These are phyloP conservation scores for Theonella swinhoei DNA, from an alignment of 37 sponge, comb jelly and placozoan genomes.

Conservation along the genomic window DNA sequence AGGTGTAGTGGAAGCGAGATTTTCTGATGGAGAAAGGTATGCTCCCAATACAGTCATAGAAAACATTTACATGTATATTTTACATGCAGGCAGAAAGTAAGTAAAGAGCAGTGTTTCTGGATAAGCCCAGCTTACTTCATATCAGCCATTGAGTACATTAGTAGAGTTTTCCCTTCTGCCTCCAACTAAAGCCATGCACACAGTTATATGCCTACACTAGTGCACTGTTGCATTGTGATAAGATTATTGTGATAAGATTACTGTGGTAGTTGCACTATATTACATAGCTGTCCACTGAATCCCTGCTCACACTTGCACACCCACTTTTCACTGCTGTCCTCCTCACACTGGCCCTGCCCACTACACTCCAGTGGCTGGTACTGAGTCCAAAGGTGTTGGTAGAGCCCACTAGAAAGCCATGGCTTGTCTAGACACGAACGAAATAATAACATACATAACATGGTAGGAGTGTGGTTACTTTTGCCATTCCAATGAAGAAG, in stretches of 20 bases:
- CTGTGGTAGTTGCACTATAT: background rate
- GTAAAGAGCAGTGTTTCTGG: slow-evolving; percentile 51
- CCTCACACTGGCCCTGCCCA: slow-evolving; percentile 30
- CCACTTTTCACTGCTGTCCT: background rate
- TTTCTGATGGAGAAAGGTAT: background rate
- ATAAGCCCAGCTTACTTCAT: slow-evolving; percentile 29
- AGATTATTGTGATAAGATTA: too few species aligned
- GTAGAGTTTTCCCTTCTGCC: background rate
- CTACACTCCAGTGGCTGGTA: slow-evolving; percentile 31
- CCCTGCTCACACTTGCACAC: slow-evolving; percentile 22
- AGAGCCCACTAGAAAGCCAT: slow-evolving; percentile 72
- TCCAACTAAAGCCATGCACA: too few species aligned
- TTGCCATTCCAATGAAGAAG: slow-evolving; percentile 84
- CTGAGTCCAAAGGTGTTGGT: slow-evolving; percentile 43
- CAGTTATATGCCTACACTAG: too few species aligned
- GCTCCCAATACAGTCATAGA: background rate
- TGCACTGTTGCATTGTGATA: too few species aligned
- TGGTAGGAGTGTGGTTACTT: slow-evolving; percentile 30
- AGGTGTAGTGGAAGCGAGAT: background rate
- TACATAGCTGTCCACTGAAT: background rate
- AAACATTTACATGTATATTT: background rate
- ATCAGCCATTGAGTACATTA: slow-evolving; percentile 43
- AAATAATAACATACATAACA: background rate
- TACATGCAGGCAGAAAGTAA: slow-evolving; percentile 18
- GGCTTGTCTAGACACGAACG: slow-evolving; percentile 63